phyloP scores from a whole-genome alignment of 2,797 vertebrate species.

The Acanthurus lineatus region DNA sequence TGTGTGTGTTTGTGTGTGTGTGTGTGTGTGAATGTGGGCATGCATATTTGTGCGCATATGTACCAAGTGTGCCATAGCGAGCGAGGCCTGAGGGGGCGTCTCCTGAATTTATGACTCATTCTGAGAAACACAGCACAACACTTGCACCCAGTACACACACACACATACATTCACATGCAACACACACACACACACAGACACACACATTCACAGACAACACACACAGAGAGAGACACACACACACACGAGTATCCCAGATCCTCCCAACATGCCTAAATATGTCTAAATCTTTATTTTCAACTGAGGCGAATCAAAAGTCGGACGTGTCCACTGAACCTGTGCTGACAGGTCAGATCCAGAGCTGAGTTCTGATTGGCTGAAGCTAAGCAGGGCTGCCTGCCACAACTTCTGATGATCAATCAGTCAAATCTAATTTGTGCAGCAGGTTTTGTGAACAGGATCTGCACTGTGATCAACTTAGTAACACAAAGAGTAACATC shows the following conservation, averaged over 20 bases:
- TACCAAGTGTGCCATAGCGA: slow-evolving; percentile 25
- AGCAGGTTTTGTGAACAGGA: neutral
- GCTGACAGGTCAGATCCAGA: slow-evolving; percentile 39
- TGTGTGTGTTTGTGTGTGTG: neutral
- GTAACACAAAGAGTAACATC: slow-evolving; percentile 1
- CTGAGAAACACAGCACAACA: slow-evolving; percentile 36
- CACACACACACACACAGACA: slow-evolving; percentile 18
- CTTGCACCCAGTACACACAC: slow-evolving; percentile 10
- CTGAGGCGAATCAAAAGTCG: slow-evolving; percentile 15
- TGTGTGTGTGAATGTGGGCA: neutral
- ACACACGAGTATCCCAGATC: slow-evolving; percentile 24
- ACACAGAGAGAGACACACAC: slow-evolving; percentile 13
- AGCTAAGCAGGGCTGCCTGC: neutral
- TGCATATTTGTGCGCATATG: slow-evolving; percentile 5
- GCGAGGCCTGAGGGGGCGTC: slow-evolving; percentile 17
- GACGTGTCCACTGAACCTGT: slow-evolving; percentile 16
- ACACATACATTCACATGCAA: slow-evolving; percentile 14
- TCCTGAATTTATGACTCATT: slow-evolving; percentile 61
- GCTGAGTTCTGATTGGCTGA: slow-evolving; percentile 23
- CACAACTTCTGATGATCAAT: slow-evolving; percentile 26
- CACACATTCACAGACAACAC: slow-evolving; percentile 12
- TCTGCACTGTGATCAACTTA: neutral
- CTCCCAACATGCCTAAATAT: slow-evolving; percentile 12
- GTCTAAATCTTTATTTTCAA: slow-evolving; percentile 26
- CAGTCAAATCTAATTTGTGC: slow-evolving; percentile 30